Conservation (phyloP, 1,140 invertebrate genomes). For the Trichoplusia ni region DNA sequence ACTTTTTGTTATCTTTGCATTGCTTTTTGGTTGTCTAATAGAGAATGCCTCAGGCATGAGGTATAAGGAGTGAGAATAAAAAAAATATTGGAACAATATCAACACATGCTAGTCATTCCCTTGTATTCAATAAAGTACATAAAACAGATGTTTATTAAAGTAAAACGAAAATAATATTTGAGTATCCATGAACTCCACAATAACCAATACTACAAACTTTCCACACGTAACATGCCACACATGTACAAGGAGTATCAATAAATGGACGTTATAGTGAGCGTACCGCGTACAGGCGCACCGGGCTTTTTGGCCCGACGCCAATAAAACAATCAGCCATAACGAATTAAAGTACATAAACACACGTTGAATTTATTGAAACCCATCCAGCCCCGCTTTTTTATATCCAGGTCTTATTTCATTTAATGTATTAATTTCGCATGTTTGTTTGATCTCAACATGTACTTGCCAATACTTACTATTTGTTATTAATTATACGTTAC, state of each 20-base stretch:
- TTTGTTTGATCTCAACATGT: conserved; percentile 49
- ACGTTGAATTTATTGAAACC: conserved; percentile 60
- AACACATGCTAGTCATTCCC: too few relatives aligned
- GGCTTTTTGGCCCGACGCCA: conserved; percentile 66
- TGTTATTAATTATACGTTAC: not conserved
- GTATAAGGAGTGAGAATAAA: too few relatives aligned
- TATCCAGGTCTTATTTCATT: conserved; percentile 55
- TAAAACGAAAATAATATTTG: conserved; percentile 2
- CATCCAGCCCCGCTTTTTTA: conserved; percentile 64
- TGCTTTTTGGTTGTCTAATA: too few relatives aligned
- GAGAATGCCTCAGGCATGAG: too few relatives aligned
- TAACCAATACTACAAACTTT: conserved; percentile 33
- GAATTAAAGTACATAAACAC: conserved; percentile 62
- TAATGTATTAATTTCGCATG: conserved; percentile 49
- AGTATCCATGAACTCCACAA: not conserved
- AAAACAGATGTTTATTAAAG: not conserved
- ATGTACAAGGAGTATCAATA: conserved; percentile 37
- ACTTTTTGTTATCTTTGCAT: too few relatives aligned
- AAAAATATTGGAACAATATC: too few relatives aligned
- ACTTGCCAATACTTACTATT: conserved; percentile 1
- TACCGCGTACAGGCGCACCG: conserved; percentile 34
- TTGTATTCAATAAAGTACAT: not conserved
- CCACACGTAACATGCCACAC: conserved; percentile 29
- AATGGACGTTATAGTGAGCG: conserved; percentile 41
- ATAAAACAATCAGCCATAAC: conserved; percentile 67